Conservation (phyloP, 2,797 vertebrate genomes). For the Malacoraja senta region DNA sequence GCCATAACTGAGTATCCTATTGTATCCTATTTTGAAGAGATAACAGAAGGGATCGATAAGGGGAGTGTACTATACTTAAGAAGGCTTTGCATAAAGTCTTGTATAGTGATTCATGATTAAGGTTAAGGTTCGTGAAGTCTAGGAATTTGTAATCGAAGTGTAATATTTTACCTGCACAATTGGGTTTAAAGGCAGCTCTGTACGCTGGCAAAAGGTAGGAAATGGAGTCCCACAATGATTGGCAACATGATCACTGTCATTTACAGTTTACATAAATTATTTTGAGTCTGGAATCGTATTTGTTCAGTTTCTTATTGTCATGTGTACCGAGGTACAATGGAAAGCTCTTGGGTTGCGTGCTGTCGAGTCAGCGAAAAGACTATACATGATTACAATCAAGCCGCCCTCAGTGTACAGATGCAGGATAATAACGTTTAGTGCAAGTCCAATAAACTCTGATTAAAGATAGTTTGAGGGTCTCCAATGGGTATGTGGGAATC, state of each 20-base stretch:
- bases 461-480: too few species aligned
- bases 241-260: too few species aligned
- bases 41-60: neutral
- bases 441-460: too few species aligned
- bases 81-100: neutral
- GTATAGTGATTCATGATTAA: neutral
- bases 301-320: too few species aligned
- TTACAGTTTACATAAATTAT: neutral
- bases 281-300: neutral
- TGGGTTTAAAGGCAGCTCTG: neutral
- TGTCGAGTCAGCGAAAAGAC: too few species aligned
- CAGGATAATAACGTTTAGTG: too few species aligned
- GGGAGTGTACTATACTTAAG: neutral
- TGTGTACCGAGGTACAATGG: neutral
- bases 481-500: too few species aligned
- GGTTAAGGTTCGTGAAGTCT: neutral
- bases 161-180: neutral
- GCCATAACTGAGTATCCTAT: neutral
- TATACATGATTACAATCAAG: too few species aligned
- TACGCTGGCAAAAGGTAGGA: neutral
- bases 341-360: too few species aligned
- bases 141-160: neutral
- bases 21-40: neutral
- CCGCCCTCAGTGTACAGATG: too few species aligned
- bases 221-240: neutral